A percentile compares a stretch with the other conserved stretches of the same genome.
These are phyloP conservation scores for Hydropsyche betteni DNA, from an alignment of 2,888 invertebrate species.

Conservation along the genomic window DNA sequence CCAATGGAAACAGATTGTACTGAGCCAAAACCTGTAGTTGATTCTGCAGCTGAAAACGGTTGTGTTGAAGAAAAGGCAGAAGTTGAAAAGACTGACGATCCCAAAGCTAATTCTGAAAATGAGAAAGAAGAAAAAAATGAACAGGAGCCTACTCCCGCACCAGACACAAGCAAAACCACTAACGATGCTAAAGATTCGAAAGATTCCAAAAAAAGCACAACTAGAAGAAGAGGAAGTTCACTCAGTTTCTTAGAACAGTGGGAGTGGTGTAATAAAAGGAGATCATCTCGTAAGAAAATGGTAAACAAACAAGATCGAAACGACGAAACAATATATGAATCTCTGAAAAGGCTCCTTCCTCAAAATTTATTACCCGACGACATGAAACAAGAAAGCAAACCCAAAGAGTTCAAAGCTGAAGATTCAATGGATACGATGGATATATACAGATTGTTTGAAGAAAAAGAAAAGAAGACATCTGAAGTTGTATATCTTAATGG, in stretches of 20 bases:
- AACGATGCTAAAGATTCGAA: constrained; percentile 62
- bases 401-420: constrained; percentile 61
- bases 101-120: constrained; percentile 49
- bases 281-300: constrained; percentile 64
- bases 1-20: constrained; percentile 58
- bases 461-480: constrained; percentile 57
- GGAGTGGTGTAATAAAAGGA: constrained; percentile 77
- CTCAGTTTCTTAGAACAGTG: constrained; percentile 77
- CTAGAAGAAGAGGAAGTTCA: constrained; percentile 76
- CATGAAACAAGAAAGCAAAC: constrained; percentile 56
- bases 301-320: constrained; percentile 67
- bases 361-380: constrained; percentile 64
- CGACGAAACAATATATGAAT: constrained; percentile 74
- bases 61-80: constrained; percentile 46
- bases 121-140: constrained; percentile 50
- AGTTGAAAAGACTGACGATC: constrained; percentile 52
- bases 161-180: constrained; percentile 55
- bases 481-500: constrained; percentile 29
- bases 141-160: constrained; percentile 49
- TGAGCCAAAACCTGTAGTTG: constrained; percentile 59
- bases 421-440: constrained; percentile 72
- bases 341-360: constrained; percentile 73
- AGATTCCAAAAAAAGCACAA: constrained; percentile 63
- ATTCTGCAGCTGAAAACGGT: constrained; percentile 50
- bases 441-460: constrained; percentile 69